These are phyloP conservation scores for Crotalus viridis DNA, from an alignment of 2,113 vertebrate genomes.

Conservation along the genomic window DNA sequence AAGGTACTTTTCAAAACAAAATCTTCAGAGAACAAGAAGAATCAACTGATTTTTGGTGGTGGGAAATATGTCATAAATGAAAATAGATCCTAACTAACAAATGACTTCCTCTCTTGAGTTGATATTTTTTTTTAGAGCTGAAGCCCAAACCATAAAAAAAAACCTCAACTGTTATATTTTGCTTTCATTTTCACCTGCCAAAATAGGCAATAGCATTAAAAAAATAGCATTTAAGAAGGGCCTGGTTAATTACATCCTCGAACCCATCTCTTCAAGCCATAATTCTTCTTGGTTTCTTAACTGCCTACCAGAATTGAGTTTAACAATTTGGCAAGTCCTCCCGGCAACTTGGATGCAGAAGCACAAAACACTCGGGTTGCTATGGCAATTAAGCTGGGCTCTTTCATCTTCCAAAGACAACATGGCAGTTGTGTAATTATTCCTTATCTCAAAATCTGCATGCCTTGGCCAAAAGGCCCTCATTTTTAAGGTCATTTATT, in stretches of 20 bases:
- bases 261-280: neutral
- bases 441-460: neutral
- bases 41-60: neutral
- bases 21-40: neutral
- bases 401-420: neutral
- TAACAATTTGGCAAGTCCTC: neutral
- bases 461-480: neutral
- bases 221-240: neutral
- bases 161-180: neutral
- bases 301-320: neutral
- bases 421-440: neutral
- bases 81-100: neutral
- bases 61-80: neutral
- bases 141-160: neutral
- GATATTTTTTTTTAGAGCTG: neutral
- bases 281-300: neutral
- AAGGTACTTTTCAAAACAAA: neutral
- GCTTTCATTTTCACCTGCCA: neutral
- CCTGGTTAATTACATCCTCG: neutral
- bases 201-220: neutral
- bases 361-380: constrained; percentile 37
- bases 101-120: neutral
- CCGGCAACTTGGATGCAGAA: neutral
- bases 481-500: neutral
- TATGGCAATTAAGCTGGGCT: constrained; percentile 20